Evolutionary conservation across 2,797 vertebrate species (phyloP).

Genomic region (Heteromormyrus szaboi): DNA sequence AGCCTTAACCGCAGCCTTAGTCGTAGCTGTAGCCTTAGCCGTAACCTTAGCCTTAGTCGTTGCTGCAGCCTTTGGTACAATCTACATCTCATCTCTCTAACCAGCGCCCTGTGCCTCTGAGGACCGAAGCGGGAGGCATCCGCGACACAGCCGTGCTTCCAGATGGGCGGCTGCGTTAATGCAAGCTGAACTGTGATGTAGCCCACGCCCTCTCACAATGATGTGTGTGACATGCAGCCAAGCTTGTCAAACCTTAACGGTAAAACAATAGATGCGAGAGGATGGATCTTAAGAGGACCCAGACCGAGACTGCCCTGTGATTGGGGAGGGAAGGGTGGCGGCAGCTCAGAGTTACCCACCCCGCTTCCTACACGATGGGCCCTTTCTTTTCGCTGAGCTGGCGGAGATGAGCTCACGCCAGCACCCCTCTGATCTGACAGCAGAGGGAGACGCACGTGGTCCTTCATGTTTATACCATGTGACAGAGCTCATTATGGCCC

Average conservation of each 20-base stretch:
- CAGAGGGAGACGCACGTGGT: neutral
- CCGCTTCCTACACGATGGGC: neutral
- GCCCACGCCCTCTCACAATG: neutral
- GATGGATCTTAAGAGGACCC: neutral
- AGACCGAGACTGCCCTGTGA: neutral
- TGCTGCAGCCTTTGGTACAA: conserved; percentile 43
- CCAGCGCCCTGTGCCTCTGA: conserved; percentile 71
- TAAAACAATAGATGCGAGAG: neutral
- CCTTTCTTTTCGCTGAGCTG: neutral
- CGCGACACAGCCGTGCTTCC: conserved; percentile 21
- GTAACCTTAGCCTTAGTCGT: neutral
- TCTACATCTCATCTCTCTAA: conserved; percentile 95
- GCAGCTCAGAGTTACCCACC: neutral
- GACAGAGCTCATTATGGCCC: neutral
- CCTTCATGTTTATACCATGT: conserved; percentile 10
- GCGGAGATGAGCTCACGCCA: conserved; percentile 44
- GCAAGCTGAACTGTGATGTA: neutral
- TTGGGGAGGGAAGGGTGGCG: neutral
- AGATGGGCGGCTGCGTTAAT: neutral
- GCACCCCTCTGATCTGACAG: conserved; percentile 38
- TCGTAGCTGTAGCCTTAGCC: neutral
- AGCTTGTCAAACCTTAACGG: neutral
- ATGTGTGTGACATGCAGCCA: neutral
- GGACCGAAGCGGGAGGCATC: conserved; percentile 73
- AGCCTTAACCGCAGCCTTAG: neutral